Base-by-base conservation (phyloP, 2,888 invertebrate genomes). In the Sisyra nigra region DNA sequence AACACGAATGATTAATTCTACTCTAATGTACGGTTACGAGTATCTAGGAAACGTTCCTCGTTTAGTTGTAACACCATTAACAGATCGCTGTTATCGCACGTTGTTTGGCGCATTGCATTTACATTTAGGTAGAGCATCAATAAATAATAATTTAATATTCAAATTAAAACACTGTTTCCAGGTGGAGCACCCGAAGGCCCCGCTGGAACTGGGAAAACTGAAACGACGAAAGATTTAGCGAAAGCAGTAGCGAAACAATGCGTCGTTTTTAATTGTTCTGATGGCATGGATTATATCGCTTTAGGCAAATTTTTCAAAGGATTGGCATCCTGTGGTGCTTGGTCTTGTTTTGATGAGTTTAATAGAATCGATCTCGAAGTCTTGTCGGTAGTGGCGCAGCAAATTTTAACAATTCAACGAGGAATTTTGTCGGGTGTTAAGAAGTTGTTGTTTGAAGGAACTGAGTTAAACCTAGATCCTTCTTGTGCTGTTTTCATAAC, bases 321-420 rank as follows among this genome's bases (percentile, higher is more conserved):
- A n/a, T 63, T 93, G 47, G 91, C 91, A 0, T 87, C 91, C 0
- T 85, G 89, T 51, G 93, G 93, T 1, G 92, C 92, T 0, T 93
- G 93, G 93, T 88, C 91, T 0, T 94, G 93, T 58, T 93, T 94
- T 60, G 93, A 93, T 62, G 92, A 94, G 61, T 93, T 94, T 63
- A 93, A 94, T 62, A 76, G 93, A 24, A 93, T 94, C 51, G 92
- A 93, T 56, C 65, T 92, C 48, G 92, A 94, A 61, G 86, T 94
- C 44, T 62, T 96, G 24, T 93, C 93, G 0, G 93, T 94, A 35
- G 89, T 96, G 1, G 93, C 94, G 0, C 93, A 94, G 60, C 93
- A 94, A 65, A 92, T 96, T 55, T 65, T 91, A 35, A 89, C 88
- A 41, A 92, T 96, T 52, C 93, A 94, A 62, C 72, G 87, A 42